Evolutionary conservation across 2,113 vertebrate species (phyloP).

Genomic region (Arizona elegans): DNA sequence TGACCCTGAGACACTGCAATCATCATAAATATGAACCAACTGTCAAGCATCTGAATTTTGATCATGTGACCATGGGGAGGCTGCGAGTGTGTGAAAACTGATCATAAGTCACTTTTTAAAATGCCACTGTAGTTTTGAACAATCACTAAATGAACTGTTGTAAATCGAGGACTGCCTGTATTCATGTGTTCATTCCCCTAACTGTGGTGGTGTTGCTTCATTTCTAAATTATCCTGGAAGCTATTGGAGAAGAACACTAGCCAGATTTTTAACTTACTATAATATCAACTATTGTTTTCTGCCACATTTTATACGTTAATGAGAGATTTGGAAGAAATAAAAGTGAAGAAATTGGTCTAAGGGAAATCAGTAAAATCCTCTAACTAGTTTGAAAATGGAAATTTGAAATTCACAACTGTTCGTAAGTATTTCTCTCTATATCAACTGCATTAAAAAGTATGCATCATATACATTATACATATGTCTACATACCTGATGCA

Average conservation of each 20-base stretch:
- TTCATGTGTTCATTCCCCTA: neutral
- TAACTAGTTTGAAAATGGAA: neutral
- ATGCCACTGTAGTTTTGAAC: too few species aligned
- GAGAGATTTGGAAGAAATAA: neutral
- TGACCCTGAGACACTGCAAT: too few species aligned
- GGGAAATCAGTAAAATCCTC: neutral
- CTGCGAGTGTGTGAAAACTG: too few species aligned
- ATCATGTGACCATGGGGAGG: too few species aligned
- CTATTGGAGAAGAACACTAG: neutral
- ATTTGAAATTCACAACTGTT: neutral
- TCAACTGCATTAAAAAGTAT: neutral
- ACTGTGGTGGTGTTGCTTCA: neutral
- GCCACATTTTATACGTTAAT: neutral
- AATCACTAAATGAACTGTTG: too few species aligned
- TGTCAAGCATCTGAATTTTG: too few species aligned
- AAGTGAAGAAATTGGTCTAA: neutral
- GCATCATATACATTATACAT: neutral
- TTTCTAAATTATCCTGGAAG: neutral
- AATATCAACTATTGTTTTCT: neutral
- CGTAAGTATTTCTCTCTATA: neutral
- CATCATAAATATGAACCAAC: too few species aligned
- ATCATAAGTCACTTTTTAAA: too few species aligned
- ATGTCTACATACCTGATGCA: neutral
- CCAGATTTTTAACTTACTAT: neutral
- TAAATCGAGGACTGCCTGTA: neutral